phyloP scores from a whole-genome alignment of 2,113 vertebrate species.

The Piprites chloris region DNA sequence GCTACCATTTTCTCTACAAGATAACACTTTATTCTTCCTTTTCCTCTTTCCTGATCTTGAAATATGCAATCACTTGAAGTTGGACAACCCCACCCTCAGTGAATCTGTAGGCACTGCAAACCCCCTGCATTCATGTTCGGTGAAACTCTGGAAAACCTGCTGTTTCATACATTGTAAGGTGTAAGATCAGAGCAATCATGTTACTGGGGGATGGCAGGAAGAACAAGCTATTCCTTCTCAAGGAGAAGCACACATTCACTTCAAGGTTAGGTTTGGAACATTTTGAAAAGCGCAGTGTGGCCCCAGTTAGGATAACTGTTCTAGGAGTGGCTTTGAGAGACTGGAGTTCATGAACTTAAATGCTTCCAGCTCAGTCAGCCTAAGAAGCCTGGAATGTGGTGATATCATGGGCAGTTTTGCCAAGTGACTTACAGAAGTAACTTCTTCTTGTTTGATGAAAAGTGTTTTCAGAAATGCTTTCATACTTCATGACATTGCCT shows the following conservation, averaged over 20 bases:
- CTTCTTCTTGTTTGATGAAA: background rate
- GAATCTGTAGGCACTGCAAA: background rate
- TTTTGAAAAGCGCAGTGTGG: background rate
- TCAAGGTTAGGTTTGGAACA: background rate
- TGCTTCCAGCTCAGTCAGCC: slow-evolving; percentile 19
- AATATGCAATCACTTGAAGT: background rate
- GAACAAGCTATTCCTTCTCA: background rate
- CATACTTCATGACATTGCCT: background rate
- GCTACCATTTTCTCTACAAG: background rate
- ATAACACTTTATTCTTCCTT: background rate
- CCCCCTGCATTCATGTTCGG: rapidly evolving
- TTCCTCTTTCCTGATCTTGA: background rate
- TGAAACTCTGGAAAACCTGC: background rate
- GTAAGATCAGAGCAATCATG: rapidly evolving
- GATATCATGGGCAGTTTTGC: slow-evolving; percentile 49
- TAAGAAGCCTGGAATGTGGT: slow-evolving; percentile 58
- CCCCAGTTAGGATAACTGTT: background rate
- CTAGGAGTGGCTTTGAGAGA: slow-evolving; percentile 5
- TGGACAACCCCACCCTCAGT: background rate
- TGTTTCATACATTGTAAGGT: background rate
- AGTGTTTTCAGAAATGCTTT: slow-evolving; percentile 12
- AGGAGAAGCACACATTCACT: background rate
- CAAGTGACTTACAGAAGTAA: slow-evolving; percentile 22
- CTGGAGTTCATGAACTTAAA: slow-evolving; percentile 45
- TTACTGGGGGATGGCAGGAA: background rate